phyloP scores from a whole-genome alignment of 2,888 invertebrate genomes.

The Epinotia nisella region DNA sequence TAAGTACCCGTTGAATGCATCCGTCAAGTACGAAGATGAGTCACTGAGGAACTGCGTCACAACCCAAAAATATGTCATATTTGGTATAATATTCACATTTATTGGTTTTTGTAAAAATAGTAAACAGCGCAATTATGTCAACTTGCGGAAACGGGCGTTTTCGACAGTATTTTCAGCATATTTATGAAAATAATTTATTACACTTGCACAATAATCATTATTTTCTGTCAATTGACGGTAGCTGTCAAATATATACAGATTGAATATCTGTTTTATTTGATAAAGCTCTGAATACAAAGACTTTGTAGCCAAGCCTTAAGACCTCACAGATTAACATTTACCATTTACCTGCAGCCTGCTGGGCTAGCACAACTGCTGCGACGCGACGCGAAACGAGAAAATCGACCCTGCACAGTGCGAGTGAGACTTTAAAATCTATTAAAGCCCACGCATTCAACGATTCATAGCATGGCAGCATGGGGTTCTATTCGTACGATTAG shows the following conservation, averaged over 20 bases:
- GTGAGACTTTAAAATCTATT: too few relatives aligned
- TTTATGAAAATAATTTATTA: background rate
- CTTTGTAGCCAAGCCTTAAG: too few relatives aligned
- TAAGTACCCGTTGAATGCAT: conserved; percentile 56
- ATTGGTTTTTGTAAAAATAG: background rate
- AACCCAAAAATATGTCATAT: conserved; percentile 66
- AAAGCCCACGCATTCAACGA: too few relatives aligned
- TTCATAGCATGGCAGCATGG: too few relatives aligned
- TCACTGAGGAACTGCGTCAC: conserved; percentile 67
- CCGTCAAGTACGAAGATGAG: conserved; percentile 64
- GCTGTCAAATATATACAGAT: background rate
- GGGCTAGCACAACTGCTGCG: too few relatives aligned
- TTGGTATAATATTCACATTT: conserved; percentile 43
- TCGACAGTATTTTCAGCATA: background rate
- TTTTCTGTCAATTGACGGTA: background rate
- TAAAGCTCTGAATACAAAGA: too few relatives aligned
- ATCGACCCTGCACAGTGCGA: too few relatives aligned
- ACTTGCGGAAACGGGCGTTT: background rate
- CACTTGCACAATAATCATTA: background rate
- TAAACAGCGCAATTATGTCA: background rate
- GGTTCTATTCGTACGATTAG: too few relatives aligned
- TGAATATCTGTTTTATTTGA: too few relatives aligned
- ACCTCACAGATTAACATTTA: too few relatives aligned
- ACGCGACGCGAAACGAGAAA: too few relatives aligned
- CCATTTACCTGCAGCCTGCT: too few relatives aligned